Evolutionary conservation across 2,113 vertebrate genomes (phyloP).

Genomic region (Onychorhynchus coronatus): DNA sequence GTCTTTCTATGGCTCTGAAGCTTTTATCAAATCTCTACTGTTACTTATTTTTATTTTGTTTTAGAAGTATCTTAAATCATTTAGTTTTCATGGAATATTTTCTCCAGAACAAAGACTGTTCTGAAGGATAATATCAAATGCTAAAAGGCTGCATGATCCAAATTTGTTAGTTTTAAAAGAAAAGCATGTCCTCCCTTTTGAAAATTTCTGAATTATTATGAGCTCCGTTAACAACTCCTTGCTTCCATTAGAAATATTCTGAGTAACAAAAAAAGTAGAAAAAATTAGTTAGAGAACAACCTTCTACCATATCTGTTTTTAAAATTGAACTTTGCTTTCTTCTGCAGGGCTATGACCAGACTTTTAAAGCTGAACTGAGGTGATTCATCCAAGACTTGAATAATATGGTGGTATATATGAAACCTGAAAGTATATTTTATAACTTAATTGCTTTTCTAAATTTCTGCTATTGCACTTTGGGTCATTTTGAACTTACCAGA

Average conservation of each 20-base stretch:
- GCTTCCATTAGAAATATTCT: conserved; percentile 46
- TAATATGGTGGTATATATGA: not conserved
- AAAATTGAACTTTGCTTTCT: conserved; percentile 37
- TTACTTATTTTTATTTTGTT: not conserved
- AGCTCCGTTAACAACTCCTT: not conserved
- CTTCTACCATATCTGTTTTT: conserved; percentile 26
- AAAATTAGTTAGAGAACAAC: conserved; percentile 40
- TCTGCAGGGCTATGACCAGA: not conserved
- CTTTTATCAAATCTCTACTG: not conserved
- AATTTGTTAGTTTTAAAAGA: conserved; percentile 14
- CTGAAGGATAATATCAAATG: conserved; percentile 5
- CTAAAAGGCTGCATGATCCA: not conserved
- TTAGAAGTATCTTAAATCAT: not conserved
- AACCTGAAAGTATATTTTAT: not conserved
- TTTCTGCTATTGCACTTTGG: not conserved
- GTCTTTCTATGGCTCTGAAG: not conserved
- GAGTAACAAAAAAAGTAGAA: conserved; percentile 39
- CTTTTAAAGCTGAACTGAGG: not conserved
- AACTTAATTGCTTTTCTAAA: not conserved
- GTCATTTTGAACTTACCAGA: not conserved
- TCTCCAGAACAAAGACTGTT: not conserved
- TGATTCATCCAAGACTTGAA: not conserved
- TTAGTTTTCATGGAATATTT: not conserved
- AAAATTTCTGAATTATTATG: conserved; percentile 1
- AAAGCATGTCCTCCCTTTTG: not conserved